Evolutionary conservation across 2,888 invertebrate species (phyloP), one percentile per base, ranked within the genome.

Genomic region (Stenichneumon culpator): DNA sequence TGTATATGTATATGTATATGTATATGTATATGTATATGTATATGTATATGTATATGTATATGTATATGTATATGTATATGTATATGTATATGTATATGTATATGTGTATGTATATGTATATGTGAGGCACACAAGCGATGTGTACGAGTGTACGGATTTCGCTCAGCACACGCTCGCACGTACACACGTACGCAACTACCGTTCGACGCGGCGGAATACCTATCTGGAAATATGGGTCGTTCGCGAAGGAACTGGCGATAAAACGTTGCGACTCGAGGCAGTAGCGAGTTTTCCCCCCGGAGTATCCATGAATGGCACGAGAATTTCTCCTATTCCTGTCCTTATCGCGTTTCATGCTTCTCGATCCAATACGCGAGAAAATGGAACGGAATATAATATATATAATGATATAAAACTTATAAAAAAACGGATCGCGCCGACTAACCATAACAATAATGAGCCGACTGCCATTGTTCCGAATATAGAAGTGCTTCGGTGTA

Each of bases 151-250:
- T 36, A n/a, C 65, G 65, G n/a, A 67, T 67, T 44, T 39, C 19
- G 39, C 22, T 36, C 9, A 16, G 25, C n/a, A 50, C 69, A 50
- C 14, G 25, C 52, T 47, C 25, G 25, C 7, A n/a, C 32, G 57
- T 60, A 73, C 36, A 67, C 52, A 75, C 75, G 65, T 75, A 78
- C 44, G 68, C 68, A 80, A 72, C 72, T 80, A 80, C 79, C 79
- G 79, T 80, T 80, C 67, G 65, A 44, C 60, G 32, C 25, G 50
- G 75, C 47, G 69, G 57, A 82, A 82, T 82, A 63, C 75, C 75
- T 70, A 77, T 74, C 81, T 82, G 75, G 81, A 75, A 82, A 82
- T 82, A 77, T 82, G 81, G 81, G 81, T 82, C 81, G 81, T 77
- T 74, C 81, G 75, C 44, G 50, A 36, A 72, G 72, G 69, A 72